Percentiles rank a stretch among this genome's conserved stretches.
phyloP scores from a whole-genome alignment of 2,797 vertebrate genomes.

The Merluccius polli region DNA sequence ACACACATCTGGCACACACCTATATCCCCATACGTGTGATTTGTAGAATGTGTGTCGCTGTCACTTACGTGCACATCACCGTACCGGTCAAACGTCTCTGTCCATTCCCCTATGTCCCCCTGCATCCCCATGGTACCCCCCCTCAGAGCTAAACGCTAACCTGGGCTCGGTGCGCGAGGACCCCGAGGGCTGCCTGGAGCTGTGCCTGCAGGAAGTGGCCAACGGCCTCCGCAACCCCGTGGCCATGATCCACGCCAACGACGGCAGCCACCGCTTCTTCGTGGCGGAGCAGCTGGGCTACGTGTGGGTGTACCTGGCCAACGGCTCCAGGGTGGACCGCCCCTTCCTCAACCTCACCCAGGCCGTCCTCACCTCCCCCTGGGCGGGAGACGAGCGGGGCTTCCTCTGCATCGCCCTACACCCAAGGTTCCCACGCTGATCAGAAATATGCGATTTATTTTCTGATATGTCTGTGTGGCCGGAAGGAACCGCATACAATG shows the following conservation, averaged over 20 bases:
- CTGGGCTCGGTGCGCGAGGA: slow-evolving; percentile 73
- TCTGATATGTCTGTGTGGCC: neutral
- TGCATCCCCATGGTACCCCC: too few species aligned
- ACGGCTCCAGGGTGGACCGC: slow-evolving; percentile 76
- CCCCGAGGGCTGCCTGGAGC: slow-evolving; percentile 74
- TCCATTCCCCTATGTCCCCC: neutral
- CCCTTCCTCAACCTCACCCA: slow-evolving; percentile 80
- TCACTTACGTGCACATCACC: neutral
- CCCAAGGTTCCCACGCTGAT: slow-evolving; percentile 57
- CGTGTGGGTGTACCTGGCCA: slow-evolving; percentile 78
- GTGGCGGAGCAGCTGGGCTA: slow-evolving; percentile 82
- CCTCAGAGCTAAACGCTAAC: slow-evolving; percentile 70
- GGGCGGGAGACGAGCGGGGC: slow-evolving; percentile 79
- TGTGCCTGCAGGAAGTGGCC: slow-evolving; percentile 78
- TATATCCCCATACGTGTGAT: neutral
- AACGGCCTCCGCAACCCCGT: slow-evolving; percentile 81
- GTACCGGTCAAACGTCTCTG: neutral
- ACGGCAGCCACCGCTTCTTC: slow-evolving; percentile 79
- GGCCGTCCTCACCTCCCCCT: slow-evolving; percentile 78
- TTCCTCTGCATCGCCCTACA: slow-evolving; percentile 81
- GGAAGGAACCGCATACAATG: neutral
- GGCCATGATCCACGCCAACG: slow-evolving; percentile 79
- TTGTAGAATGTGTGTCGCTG: too few species aligned
- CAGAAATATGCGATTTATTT: neutral
- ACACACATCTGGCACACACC: neutral